Evolutionary conservation across 2,888 invertebrate genomes (phyloP), one percentile per base, ranked within the genome.

Genomic region (Cerastis leucographa): DNA sequence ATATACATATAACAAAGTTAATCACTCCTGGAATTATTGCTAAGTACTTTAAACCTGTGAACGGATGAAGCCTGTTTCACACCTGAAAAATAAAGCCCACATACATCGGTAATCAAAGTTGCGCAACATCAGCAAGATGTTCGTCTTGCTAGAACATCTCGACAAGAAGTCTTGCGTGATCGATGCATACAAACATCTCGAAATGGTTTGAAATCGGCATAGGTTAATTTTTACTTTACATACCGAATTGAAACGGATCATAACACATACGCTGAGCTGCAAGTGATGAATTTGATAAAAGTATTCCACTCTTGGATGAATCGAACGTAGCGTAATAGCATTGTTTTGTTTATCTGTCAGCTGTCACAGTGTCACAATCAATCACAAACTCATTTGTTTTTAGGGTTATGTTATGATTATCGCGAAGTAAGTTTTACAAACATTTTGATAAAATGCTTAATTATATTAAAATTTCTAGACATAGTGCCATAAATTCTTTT

Each of bases 371-470:
- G n/a, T 35, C 35, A 35, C 2, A 35, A 35, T 35, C 35, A 6
- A 19, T 19, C 22, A n/a, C 49, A 51, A 65, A 69, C 51, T 65
- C 29, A 14, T 82, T 75, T 78, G 72, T 51, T 73, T 29, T 78
- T 72, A 51, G 75, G 78, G 86, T 88, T 87, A 86, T 73, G 83
- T 86, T 88, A 71, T 86, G 76, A 72, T 56, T 40, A 42, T 19
- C 49, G 66, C 49, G 61, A 40, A 56, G 17, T 35, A 44, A 68
- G 12, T 59, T 71, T 64, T 71, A 78, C 59, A 56, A 62, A 40
- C 59, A 79, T 81, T 82, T 76, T 78, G 40, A 46, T 76, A 91
- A 89, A 89, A 94, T 95, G 94, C 87, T 92, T 73, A 86, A 87
- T 80, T 90, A 89, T 72, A 75, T 92, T 61, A 92, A 87, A 85